Conservation (phyloP, 2,888 invertebrate species). For the Drosophila meridiana region DNA sequence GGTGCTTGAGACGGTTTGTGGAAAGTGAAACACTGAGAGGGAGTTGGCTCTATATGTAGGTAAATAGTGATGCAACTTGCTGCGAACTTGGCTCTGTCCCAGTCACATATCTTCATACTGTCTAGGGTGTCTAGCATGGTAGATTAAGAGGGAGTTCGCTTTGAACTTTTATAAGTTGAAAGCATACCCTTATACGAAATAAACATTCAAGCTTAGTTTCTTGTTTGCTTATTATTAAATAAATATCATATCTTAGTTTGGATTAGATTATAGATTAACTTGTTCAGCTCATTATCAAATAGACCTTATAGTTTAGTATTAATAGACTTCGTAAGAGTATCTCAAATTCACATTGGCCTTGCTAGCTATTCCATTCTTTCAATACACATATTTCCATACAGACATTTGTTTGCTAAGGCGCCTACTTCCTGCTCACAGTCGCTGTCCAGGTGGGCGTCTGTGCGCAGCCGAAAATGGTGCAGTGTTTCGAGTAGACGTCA, state of each 20-base stretch:
- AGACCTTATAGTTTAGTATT: background rate
- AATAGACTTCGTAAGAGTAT: background rate
- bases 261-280: too few species aligned
- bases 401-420: slow-evolving; percentile 9
- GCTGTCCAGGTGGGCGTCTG: slow-evolving; percentile 53
- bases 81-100: too few species aligned
- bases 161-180: too few species aligned
- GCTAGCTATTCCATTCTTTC: background rate
- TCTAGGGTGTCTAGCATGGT: too few species aligned
- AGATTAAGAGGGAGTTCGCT: too few species aligned
- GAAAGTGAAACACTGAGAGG: background rate
- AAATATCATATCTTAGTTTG: too few species aligned
- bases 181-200: too few species aligned
- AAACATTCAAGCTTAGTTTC: too few species aligned
- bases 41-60: background rate
- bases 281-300: too few species aligned
- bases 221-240: too few species aligned
- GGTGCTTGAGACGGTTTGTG: background rate
- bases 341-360: background rate
- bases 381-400: background rate
- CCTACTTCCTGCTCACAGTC: slow-evolving; percentile 56
- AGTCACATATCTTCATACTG: too few species aligned
- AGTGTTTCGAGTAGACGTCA: slow-evolving; percentile 51
- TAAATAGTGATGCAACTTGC: too few species aligned
- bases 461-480: slow-evolving; percentile 60